Evolutionary conservation across 2,113 vertebrate genomes (phyloP), one percentile per base, ranked within the genome.

Genomic region (Artemisiospiza belli): DNA sequence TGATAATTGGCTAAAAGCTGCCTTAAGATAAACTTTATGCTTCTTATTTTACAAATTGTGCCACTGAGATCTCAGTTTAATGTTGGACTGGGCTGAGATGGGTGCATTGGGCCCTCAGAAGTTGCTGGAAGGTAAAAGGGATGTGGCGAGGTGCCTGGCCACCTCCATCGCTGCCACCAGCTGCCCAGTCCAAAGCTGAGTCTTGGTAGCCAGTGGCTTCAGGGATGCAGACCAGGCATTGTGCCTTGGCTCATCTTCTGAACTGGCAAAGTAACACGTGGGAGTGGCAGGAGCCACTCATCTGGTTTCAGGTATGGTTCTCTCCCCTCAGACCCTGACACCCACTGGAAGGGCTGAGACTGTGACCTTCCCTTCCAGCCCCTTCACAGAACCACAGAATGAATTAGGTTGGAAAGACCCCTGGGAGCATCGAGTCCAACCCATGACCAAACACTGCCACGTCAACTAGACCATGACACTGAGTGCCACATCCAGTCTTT

Each of bases 241-340:
- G 59, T 28, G 9, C 1, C 41, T 73, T 8, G 59, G 62, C 44
- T 64, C 15, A 22, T 28, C 30, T 30, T 46, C 64, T 5, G 35
- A 39, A 11, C 12, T 9, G 41, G 18, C 39, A 5, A n/a, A 51
- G 12, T 22, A 55, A 55, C 28, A 37, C 16, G 8, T 0, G 2
- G 24, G 51, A 9, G 8, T 0, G 0, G 30, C 0, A 0, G 30
- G 8, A 78, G 35, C 10, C n/a, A 20, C 24, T 18, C 41, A 9
- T 3, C 19, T 8, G 10, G 11, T 4, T 43, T 27, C 7, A 31
- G 24, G 11, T 21, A 9, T 5, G 4, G n/a, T 20, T 44, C 4
- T 28, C 35, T 74, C 20, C 7, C n/a, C 46, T 52, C 41, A 16
- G 20, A 21, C 37, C 23, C 35, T 28, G 33, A 19, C 20, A n/a